These are phyloP conservation scores for Tenebrosternarchus preto DNA, from an alignment of 2,113 vertebrate genomes.

Conservation along the genomic window DNA sequence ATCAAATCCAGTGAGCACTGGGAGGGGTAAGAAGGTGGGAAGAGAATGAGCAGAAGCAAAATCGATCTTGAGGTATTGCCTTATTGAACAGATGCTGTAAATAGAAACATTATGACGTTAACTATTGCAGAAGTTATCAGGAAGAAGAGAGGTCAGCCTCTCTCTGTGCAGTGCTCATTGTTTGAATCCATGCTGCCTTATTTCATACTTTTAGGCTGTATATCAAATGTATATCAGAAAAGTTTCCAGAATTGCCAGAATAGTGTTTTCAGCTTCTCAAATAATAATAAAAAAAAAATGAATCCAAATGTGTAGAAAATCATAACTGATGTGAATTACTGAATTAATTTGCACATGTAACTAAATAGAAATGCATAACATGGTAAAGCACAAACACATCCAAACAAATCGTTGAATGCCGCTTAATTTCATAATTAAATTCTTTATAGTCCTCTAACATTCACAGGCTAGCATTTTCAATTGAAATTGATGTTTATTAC, in stretches of 20 bases:
- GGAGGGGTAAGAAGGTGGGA: slow-evolving; percentile 65
- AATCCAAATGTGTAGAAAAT: background rate
- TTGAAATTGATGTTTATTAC: slow-evolving; percentile 72
- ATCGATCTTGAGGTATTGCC: slow-evolving; percentile 91
- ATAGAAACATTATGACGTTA: slow-evolving; percentile 80
- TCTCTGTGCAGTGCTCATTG: slow-evolving; percentile 36
- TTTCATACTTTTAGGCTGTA: background rate
- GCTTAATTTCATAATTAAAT: slow-evolving; percentile 24
- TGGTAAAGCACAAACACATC: background rate
- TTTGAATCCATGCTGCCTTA: background rate
- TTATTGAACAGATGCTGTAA: slow-evolving; percentile 89
- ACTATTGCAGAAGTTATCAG: slow-evolving; percentile 71
- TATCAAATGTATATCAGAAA: background rate
- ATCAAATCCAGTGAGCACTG: slow-evolving; percentile 78
- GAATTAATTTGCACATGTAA: background rate
- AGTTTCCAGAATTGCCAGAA: too few species aligned
- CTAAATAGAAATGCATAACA: background rate
- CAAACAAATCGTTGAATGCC: background rate
- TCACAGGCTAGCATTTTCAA: slow-evolving; percentile 49
- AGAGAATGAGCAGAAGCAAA: slow-evolving; percentile 74
- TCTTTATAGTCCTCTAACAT: background rate
- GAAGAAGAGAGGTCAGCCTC: slow-evolving; percentile 62
- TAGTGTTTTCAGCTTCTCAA: too few species aligned
- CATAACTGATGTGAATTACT: background rate
- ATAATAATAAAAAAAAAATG: background rate